phyloP scores from a whole-genome alignment of 2,113 vertebrate species.

The Triplophysa dalaica region DNA sequence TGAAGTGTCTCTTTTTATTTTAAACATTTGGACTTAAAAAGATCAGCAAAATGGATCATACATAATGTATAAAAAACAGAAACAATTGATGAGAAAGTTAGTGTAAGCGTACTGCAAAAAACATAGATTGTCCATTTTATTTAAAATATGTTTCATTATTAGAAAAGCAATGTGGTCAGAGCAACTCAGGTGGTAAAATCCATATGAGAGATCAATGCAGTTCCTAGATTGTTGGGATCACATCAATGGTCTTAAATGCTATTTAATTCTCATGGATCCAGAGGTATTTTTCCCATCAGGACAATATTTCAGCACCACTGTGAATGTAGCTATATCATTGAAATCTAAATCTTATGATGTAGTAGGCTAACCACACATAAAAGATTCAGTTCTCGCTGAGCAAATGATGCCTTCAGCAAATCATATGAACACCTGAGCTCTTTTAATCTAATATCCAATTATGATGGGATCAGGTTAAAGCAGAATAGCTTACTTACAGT shows the following conservation, averaged over 20 bases:
- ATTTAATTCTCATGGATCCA: not conserved
- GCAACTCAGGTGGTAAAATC: too few species aligned
- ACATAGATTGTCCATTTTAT: too few species aligned
- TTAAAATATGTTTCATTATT: too few species aligned
- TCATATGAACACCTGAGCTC: not conserved
- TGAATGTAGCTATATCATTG: slow-evolving; percentile 3
- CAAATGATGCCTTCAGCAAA: slow-evolving; percentile 1
- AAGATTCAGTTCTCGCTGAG: not conserved
- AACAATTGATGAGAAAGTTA: too few species aligned
- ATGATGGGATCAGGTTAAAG: not conserved
- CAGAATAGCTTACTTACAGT: not conserved
- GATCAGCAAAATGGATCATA: too few species aligned
- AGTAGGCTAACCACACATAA: not conserved
- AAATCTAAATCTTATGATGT: slow-evolving; percentile 19
- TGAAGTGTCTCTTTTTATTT: too few species aligned
- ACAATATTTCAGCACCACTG: slow-evolving; percentile 11
- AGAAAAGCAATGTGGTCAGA: too few species aligned
- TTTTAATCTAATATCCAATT: not conserved
- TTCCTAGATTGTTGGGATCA: not conserved
- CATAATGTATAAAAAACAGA: too few species aligned
- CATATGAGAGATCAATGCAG: not conserved
- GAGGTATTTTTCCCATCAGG: slow-evolving; percentile 18
- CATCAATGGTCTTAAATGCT: not conserved
- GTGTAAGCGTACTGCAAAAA: too few species aligned
- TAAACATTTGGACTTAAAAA: too few species aligned